Evolutionary conservation across 2,888 invertebrate genomes (phyloP).

Genomic region (Celastrina argiolus): DNA sequence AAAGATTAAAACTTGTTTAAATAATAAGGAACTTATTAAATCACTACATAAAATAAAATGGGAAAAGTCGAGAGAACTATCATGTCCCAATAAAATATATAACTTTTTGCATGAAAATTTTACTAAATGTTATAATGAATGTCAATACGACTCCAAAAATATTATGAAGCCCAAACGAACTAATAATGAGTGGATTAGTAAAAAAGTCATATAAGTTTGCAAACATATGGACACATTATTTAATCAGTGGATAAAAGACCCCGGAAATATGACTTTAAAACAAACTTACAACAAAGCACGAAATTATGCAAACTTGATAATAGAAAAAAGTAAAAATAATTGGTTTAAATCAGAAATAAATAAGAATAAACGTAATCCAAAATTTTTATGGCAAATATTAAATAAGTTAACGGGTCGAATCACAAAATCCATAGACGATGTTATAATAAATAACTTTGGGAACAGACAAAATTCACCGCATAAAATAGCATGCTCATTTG

Average conservation of each 20-base stretch:
- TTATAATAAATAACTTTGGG: not conserved
- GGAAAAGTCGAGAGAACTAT: not conserved
- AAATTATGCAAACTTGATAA: not conserved
- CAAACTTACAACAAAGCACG: not conserved
- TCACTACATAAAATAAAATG: not conserved
- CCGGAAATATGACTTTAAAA: not conserved
- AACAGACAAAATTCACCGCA: not conserved
- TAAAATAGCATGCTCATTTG: constrained; percentile 1
- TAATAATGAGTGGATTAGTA: not conserved
- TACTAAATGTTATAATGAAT: not conserved
- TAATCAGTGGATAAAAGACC: not conserved
- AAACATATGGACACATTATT: not conserved
- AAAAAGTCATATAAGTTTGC: not conserved
- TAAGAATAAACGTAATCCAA: not conserved
- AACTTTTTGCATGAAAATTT: not conserved
- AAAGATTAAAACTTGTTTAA: not conserved
- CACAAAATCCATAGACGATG: not conserved
- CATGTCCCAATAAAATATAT: constrained; percentile 3
- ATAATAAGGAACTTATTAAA: not conserved
- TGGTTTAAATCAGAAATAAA: not conserved
- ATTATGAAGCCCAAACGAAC: not conserved
- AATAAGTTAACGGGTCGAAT: not conserved
- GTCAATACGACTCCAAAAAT: not conserved
- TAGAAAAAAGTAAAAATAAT: not conserved
- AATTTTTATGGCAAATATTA: not conserved